Conservation (phyloP, 2,797 vertebrate species). For the Carapus acus region DNA sequence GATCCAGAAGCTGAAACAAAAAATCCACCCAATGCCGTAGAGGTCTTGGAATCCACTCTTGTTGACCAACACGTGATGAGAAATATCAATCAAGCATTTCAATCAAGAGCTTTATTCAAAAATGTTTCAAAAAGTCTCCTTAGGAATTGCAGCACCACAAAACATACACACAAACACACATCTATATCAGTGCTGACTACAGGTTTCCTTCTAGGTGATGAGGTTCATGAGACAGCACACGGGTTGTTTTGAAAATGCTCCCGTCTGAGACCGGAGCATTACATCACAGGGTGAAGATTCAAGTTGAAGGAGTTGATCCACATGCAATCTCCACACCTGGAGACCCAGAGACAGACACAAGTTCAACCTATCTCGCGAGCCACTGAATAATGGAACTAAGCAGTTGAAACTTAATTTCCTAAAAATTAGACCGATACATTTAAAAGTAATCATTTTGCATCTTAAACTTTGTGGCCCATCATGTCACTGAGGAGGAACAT, state of each 20-base stretch:
- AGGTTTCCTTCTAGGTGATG: too few relatives aligned
- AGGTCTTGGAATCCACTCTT: too few relatives aligned
- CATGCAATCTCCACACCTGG: slow-evolving; percentile 36
- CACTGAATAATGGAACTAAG: not conserved
- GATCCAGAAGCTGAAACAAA: too few relatives aligned
- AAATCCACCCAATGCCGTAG: too few relatives aligned
- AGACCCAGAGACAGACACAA: slow-evolving; percentile 12
- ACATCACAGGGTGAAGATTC: slow-evolving; percentile 1
- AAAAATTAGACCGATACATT: slow-evolving; percentile 15
- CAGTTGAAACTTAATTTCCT: not conserved
- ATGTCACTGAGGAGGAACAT: slow-evolving; percentile 10
- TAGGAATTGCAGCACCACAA: too few relatives aligned
- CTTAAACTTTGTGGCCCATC: slow-evolving; percentile 7
- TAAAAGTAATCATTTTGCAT: slow-evolving; percentile 20
- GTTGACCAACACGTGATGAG: too few relatives aligned
- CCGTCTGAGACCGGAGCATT: slow-evolving; percentile 11
- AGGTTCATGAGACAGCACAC: slow-evolving; percentile 15
- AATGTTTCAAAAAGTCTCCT: too few relatives aligned
- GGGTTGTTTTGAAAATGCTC: slow-evolving; percentile 11
- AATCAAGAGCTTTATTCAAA: too few relatives aligned
- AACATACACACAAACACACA: too few relatives aligned
- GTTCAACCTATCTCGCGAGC: too few relatives aligned
- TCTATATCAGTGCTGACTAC: too few relatives aligned
- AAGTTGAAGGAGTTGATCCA: slow-evolving; percentile 17
- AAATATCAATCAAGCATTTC: too few relatives aligned